phyloP scores from a whole-genome alignment of 2,797 vertebrate species.

The Uromys caudimaculatus region DNA sequence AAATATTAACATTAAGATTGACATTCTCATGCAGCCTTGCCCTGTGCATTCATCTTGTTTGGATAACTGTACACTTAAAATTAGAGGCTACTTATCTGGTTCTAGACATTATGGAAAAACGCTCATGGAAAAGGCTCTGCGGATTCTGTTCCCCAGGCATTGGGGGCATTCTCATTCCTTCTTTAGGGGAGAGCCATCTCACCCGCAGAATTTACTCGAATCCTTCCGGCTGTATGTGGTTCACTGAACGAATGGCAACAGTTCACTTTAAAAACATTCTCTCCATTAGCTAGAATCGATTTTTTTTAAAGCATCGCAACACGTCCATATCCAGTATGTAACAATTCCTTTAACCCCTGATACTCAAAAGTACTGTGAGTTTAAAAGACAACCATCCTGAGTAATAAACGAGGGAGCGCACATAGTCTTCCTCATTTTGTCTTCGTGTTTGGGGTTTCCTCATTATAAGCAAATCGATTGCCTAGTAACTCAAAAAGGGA shows the following conservation, averaged over 20 bases:
- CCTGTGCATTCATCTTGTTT: conserved; percentile 58
- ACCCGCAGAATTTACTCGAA: conserved; percentile 77
- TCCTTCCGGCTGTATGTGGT: conserved; percentile 73
- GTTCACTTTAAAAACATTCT: conserved; percentile 83
- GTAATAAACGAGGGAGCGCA: neutral
- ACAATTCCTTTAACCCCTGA: conserved; percentile 79
- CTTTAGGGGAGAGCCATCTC: conserved; percentile 69
- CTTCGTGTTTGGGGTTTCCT: neutral
- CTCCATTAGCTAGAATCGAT: conserved; percentile 85
- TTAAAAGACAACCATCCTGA: conserved; percentile 48
- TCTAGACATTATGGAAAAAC: conserved; percentile 50
- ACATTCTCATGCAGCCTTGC: conserved; percentile 33
- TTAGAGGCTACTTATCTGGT: conserved; percentile 65
- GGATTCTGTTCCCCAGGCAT: conserved; percentile 45
- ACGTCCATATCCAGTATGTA: conserved; percentile 72
- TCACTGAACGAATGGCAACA: conserved; percentile 80
- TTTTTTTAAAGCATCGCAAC: conserved; percentile 82
- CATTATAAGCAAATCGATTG: neutral
- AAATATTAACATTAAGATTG: conserved; percentile 53
- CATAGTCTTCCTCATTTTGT: neutral
- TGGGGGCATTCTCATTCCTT: conserved; percentile 61
- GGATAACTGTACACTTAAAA: conserved; percentile 75
- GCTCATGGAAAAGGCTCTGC: conserved; percentile 57
- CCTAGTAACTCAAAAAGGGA: neutral
- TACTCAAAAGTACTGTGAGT: neutral